Conservation (phyloP, 1,140 invertebrate genomes). For the Temnothorax curvispinosus region DNA sequence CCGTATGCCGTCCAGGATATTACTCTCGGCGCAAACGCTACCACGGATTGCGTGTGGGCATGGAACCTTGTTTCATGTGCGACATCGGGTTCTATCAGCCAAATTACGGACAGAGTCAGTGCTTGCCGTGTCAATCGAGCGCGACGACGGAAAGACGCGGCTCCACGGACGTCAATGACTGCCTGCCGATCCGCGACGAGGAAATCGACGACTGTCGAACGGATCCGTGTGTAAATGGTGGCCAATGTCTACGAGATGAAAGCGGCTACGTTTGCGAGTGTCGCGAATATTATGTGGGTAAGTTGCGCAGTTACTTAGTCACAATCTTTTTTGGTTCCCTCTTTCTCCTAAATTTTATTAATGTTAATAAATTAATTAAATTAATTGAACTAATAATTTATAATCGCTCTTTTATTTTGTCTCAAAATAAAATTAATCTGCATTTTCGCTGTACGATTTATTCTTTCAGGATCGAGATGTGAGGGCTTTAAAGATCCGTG, state of each 20-base stretch:
- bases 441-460: background rate
- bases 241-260: conserved; percentile 79
- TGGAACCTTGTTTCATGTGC: conserved; percentile 87
- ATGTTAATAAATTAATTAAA: background rate
- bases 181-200: conserved; percentile 80
- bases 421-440: background rate
- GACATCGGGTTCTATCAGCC: conserved; percentile 88
- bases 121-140: conserved; percentile 86
- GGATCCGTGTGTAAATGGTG: conserved; percentile 82
- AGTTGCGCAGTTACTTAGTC: conserved; percentile 12
- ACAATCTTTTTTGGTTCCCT: background rate
- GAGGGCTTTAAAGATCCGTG: conserved; percentile 77
- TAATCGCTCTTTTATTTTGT: background rate
- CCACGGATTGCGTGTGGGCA: conserved; percentile 45
- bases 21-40: conserved; percentile 76
- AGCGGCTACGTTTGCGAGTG: conserved; percentile 83
- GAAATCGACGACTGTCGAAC: conserved; percentile 76
- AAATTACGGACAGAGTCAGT: conserved; percentile 86
- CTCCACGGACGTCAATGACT: conserved; percentile 83
- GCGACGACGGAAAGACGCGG: conserved; percentile 87
- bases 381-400: background rate
- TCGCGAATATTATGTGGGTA: conserved; percentile 80
- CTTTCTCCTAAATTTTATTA: background rate
- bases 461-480: conserved; percentile 75
- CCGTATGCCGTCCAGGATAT: conserved; percentile 77